phyloP scores from a whole-genome alignment of 2,888 invertebrate genomes.

The Yponomeuta plumbellus region DNA sequence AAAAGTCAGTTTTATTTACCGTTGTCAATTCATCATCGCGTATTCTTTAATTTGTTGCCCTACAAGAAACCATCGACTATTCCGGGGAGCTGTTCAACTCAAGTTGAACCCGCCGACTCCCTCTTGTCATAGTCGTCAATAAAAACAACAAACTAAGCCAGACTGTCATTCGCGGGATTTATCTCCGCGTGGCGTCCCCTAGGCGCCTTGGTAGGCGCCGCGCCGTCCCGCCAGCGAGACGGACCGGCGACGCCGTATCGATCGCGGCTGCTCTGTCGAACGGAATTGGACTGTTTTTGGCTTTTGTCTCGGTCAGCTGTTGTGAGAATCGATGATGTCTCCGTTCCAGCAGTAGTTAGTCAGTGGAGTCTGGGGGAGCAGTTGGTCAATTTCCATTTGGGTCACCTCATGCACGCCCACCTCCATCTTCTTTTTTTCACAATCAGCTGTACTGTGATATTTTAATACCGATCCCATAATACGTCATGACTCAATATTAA shows the following conservation, averaged over 20 bases:
- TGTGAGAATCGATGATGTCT: background rate
- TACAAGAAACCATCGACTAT: background rate
- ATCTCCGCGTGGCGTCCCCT: slow-evolving; percentile 41
- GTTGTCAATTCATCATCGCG: too few species aligned
- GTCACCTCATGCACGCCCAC: too few species aligned
- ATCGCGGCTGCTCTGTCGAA: slow-evolving; percentile 19
- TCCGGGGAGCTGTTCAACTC: background rate
- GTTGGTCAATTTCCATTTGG: background rate
- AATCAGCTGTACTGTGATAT: too few species aligned
- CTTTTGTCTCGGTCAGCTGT: background rate
- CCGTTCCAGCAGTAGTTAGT: background rate
- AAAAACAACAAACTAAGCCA: background rate
- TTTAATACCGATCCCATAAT: too few species aligned
- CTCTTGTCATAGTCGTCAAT: background rate
- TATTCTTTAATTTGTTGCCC: too few species aligned
- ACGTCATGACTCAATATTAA: too few species aligned
- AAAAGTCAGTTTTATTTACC: too few species aligned
- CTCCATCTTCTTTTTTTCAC: too few species aligned
- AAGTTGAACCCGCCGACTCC: background rate
- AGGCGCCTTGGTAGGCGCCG: slow-evolving; percentile 62
- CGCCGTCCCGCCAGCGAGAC: slow-evolving; percentile 69
- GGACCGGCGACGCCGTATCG: slow-evolving; percentile 40
- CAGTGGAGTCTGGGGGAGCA: too few species aligned
- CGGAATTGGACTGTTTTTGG: slow-evolving; percentile 6
- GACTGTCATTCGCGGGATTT: slow-evolving; percentile 3